Conservation (phyloP, 2,797 vertebrate species). For the Taenioides sp. region DNA sequence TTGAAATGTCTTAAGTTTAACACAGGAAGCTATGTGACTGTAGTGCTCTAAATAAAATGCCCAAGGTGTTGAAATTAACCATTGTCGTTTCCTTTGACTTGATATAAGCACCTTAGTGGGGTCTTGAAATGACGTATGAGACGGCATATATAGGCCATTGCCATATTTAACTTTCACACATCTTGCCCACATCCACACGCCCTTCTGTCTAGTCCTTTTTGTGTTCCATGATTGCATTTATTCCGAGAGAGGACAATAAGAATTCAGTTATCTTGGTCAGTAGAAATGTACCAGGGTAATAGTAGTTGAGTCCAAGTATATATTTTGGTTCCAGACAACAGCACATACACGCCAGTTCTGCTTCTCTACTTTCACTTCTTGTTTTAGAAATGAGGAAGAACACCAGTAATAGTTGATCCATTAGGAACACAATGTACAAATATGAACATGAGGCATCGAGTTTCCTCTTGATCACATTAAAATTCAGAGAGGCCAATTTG, state of each 20-base stretch:
- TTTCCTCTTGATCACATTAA: not conserved
- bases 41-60: not conserved
- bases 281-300: not conserved
- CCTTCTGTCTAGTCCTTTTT: not conserved
- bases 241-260: not conserved
- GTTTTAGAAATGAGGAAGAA: constrained; percentile 39
- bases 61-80: not conserved
- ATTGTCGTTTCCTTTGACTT: not conserved
- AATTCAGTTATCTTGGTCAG: not conserved
- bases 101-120: not conserved
- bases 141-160: not conserved
- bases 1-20: too few relatives aligned
- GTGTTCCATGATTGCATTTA: not conserved
- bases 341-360: constrained; percentile 19
- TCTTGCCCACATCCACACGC: not conserved
- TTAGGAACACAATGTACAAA: not conserved
- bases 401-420: not conserved
- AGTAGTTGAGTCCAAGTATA: not conserved
- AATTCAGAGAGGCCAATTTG: not conserved
- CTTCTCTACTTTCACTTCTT: constrained; percentile 63
- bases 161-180: constrained; percentile 1
- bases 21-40: not conserved
- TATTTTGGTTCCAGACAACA: constrained; percentile 10
- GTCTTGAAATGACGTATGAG: not conserved
- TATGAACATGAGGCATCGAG: not conserved